Evolutionary conservation across 2,888 invertebrate species (phyloP), one percentile per base, ranked within the genome.

Genomic region (Willowsia nigromaculata): DNA sequence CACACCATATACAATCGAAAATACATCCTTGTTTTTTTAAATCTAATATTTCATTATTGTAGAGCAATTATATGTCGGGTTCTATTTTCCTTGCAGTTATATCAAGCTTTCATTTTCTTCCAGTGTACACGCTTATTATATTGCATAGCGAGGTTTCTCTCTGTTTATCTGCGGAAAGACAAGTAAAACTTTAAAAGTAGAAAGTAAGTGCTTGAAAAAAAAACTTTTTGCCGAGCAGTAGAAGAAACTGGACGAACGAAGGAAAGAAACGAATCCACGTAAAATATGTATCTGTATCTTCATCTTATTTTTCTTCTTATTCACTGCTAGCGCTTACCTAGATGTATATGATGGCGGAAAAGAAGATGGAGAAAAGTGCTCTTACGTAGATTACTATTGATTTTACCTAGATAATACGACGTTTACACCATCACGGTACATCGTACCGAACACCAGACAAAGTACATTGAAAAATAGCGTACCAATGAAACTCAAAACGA

Each of bases 361-460:
- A 62, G 40, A 53, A 25, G 40, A 85, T 27, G 80, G 85, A 65
- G 76, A 86, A 90, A 91, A 91, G 91, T 91, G 91, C 91, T 91
- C 91, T 91, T 91, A 91, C 90, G 90, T 91, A 91, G 91, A 91
- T 91, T 91, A 91, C 91, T 91, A 91, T 91, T 91, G 91, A 91
- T 91, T 91, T 91, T 91, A 89, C 86, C 81, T 84, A 47, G 74
- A 74, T 74, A 74, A 47, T 74, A 83, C 68, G 30, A 53, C 62
- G 50, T 86, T 30, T 85, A 53, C 59, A 40, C 71, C 18, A 25
- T 30, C 27, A 11, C 22, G 33, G n/a, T 2, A 43, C 59, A 22
- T 62, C 22, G 30, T 56, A 53, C 47, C 18, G 7, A 50, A 71
- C 22, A 83, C 18, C 18, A 50, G 50, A 50, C 37, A 47, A 74